Evolutionary conservation across 2,113 vertebrate species (phyloP), one percentile per base, ranked within the genome.

Genomic region (Rhinolophus sinicus): DNA sequence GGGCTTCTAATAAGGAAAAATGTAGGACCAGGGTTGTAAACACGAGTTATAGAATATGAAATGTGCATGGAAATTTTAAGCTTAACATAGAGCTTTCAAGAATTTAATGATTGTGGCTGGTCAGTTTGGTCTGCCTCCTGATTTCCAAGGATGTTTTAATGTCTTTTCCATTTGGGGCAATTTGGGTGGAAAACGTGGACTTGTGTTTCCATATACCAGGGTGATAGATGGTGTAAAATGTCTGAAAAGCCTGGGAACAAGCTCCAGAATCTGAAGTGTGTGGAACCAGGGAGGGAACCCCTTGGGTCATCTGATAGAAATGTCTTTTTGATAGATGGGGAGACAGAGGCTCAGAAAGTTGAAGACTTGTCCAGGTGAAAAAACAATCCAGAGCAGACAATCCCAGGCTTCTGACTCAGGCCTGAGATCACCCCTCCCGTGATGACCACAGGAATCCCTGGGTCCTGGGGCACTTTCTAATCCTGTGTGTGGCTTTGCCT

Each of bases 121-220:
- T 54, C 70, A 88, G 14, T 11, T 38, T 64, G 60, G 15, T 28
- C 35, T 91, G 3, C 38, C 28, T 69, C 35, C n/a, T 89, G 62
- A 85, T 73, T 95, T 96, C 50, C 35, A 91, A 67, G 35, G 24
- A 47, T 44, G 12, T n/a, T 85, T 96, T 16, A 8, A 28, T 90
- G 94, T 92, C 47, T 69, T 81, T 18, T 96, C 28, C 38, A 30
- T 81, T 38, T 54, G 44, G 38, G 30, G 10, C 72, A 9, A 7
- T 90, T 90, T 88, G 3, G 50, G n/a, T 86, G 67, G 19, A 58
- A 96, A 82, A 73, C 4, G 4, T 93, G 22, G 50, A 35, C 54
- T 56, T 82, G 3, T 44, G 4, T 19, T 72, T 56, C 52, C 9
- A 13, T 73, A n/a, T 84, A 44, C 6, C 13, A 40, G 8, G 52